Percentiles rank a stretch among this genome's conserved stretches.
These are phyloP conservation scores for Hylaeus anthracinus DNA, from an alignment of 1,140 invertebrate genomes.

Conservation along the genomic window DNA sequence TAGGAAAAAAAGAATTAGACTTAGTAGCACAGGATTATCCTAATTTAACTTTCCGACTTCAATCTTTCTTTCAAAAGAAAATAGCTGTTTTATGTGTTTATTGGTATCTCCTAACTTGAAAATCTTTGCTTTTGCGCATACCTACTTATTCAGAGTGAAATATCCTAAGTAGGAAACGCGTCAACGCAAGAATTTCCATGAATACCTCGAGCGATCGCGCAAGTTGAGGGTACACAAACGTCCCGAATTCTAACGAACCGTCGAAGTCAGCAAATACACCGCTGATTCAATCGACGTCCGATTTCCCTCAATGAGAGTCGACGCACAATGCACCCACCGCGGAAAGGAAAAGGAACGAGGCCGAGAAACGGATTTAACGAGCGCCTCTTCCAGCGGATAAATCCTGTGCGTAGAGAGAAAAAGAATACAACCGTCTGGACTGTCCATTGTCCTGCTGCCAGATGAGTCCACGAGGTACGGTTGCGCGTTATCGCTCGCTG, in stretches of 20 bases:
- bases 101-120: too few species aligned
- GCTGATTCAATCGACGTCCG: neutral
- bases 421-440: slow-evolving; percentile 36
- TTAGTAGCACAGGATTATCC: too few species aligned
- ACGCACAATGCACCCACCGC: neutral
- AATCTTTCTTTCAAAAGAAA: too few species aligned
- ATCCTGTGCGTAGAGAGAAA: slow-evolving; percentile 20
- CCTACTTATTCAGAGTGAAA: too few species aligned
- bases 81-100: too few species aligned
- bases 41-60: too few species aligned
- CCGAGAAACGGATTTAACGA: slow-evolving; percentile 41
- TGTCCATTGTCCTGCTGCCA: slow-evolving; percentile 43
- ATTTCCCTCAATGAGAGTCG: neutral
- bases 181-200: neutral
- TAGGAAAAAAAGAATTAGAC: too few species aligned
- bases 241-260: neutral
- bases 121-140: too few species aligned
- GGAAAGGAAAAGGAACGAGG: slow-evolving; percentile 2
- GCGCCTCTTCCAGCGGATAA: slow-evolving; percentile 23
- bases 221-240: neutral
- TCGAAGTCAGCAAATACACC: neutral
- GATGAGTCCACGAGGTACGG: slow-evolving; percentile 22
- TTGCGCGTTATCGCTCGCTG: slow-evolving; percentile 22
- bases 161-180: too few species aligned
- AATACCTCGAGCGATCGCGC: neutral